These are phyloP conservation scores for Crocallis elinguaria DNA, from an alignment of 2,888 invertebrate species.

Conservation along the genomic window DNA sequence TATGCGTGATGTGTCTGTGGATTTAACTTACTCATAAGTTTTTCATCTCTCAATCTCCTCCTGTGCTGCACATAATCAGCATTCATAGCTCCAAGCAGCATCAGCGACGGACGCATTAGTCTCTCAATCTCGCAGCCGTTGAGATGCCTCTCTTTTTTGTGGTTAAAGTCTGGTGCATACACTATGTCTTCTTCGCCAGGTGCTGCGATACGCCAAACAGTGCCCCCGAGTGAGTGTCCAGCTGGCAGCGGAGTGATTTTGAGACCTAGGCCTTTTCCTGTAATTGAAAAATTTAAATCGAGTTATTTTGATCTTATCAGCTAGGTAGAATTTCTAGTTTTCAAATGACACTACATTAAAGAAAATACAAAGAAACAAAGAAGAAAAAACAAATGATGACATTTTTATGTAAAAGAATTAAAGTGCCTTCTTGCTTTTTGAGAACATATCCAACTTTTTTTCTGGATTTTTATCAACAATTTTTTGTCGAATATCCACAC, in stretches of 20 bases:
- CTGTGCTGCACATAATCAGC: slow-evolving; percentile 97
- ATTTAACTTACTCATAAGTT: slow-evolving; percentile 92
- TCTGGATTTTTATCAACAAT: too few relatives aligned
- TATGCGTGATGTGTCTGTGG: too few relatives aligned
- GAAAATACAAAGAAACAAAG: too few relatives aligned
- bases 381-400: too few relatives aligned
- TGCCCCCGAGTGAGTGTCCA: slow-evolving; percentile 99
- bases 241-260: slow-evolving; percentile 98
- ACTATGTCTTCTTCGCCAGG: slow-evolving; percentile 99
- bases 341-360: too few relatives aligned
- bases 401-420: too few relatives aligned
- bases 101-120: slow-evolving; percentile 94
- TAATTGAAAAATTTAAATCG: slow-evolving; percentile 26
- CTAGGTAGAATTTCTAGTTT: too few relatives aligned
- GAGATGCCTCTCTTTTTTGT: slow-evolving; percentile 98
- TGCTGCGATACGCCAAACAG: slow-evolving; percentile 99
- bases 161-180: slow-evolving; percentile 99
- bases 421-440: too few relatives aligned
- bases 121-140: slow-evolving; percentile 97
- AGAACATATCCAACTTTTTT: too few relatives aligned
- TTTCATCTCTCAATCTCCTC: slow-evolving; percentile 96
- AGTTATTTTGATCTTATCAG: not conserved
- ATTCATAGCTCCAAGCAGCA: slow-evolving; percentile 98
- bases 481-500: too few relatives aligned
- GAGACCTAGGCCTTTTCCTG: slow-evolving; percentile 97